These are phyloP conservation scores for Drosophila kikkawai DNA, from an alignment of 1,140 invertebrate genomes.

Conservation along the genomic window DNA sequence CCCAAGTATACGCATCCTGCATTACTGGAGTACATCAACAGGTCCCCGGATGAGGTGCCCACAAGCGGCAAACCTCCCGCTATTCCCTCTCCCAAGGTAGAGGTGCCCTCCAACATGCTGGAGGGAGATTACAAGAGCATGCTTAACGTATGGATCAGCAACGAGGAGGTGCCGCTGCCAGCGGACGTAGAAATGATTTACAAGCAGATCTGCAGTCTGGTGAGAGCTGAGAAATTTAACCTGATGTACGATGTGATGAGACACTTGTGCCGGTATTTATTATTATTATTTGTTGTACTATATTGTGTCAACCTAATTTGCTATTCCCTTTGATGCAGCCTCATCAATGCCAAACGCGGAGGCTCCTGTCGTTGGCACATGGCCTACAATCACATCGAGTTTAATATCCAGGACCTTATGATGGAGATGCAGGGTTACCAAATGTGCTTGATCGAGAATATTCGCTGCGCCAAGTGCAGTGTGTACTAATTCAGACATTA, in stretches of 20 bases:
- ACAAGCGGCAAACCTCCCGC: not conserved
- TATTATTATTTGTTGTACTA: too few species aligned
- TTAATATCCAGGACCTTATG: conserved; percentile 41
- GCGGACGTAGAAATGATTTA: conserved; percentile 54
- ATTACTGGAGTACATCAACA: conserved; percentile 35
- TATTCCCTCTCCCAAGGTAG: not conserved
- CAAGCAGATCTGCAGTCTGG: conserved; percentile 35
- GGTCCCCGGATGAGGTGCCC: not conserved
- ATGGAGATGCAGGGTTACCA: conserved; percentile 19
- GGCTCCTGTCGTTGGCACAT: conserved; percentile 54
- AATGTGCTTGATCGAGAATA: conserved; percentile 45
- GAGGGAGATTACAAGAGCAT: conserved; percentile 30
- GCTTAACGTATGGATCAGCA: conserved; percentile 52
- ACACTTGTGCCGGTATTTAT: conserved; percentile 54
- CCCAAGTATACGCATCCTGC: conserved; percentile 23
- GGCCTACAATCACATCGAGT: conserved; percentile 61
- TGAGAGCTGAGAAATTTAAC: conserved; percentile 20
- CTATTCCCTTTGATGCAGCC: not conserved
- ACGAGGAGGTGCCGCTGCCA: conserved; percentile 36
- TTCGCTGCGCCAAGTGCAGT: conserved; percentile 43
- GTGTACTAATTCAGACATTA: too few species aligned
- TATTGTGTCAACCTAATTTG: too few species aligned
- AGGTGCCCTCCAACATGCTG: not conserved
- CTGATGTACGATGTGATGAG: conserved; percentile 65
- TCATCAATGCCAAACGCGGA: conserved; percentile 58